Percentiles rank a stretch among this genome's conserved stretches.
These are phyloP conservation scores for Porphyrio hochstetteri DNA, from an alignment of 2,113 vertebrate species.

Conservation along the genomic window DNA sequence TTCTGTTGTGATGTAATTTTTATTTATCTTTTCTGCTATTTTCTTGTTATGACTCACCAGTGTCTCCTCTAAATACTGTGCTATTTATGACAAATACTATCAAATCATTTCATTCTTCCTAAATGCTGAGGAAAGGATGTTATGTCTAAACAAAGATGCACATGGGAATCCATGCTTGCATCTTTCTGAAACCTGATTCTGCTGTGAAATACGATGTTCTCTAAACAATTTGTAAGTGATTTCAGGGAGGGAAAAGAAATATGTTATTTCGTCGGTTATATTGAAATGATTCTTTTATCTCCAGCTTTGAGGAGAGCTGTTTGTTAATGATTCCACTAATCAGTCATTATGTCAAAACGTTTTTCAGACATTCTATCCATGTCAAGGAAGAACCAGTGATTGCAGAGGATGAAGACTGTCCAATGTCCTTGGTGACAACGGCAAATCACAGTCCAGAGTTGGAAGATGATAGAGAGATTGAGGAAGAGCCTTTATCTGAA, in stretches of 20 bases:
- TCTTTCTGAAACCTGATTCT: slow-evolving; percentile 36
- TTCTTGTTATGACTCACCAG: not conserved
- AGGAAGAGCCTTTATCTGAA: slow-evolving; percentile 99
- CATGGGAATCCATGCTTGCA: slow-evolving; percentile 58
- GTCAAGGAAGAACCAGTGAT: slow-evolving; percentile 98
- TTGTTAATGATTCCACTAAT: not conserved
- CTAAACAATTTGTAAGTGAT: slow-evolving; percentile 21
- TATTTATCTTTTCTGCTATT: slow-evolving; percentile 35
- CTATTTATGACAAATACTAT: slow-evolving; percentile 70
- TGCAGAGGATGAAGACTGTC: slow-evolving; percentile 98
- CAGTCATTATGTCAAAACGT: slow-evolving; percentile 9
- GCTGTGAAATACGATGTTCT: slow-evolving; percentile 21
- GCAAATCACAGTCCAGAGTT: slow-evolving; percentile 99
- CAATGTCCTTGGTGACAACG: slow-evolving; percentile 98
- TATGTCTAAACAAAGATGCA: slow-evolving; percentile 68
- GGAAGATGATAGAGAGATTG: slow-evolving; percentile 97
- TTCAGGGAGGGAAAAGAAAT: slow-evolving; percentile 5
- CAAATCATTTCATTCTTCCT: slow-evolving; percentile 67
- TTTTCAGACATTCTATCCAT: slow-evolving; percentile 90
- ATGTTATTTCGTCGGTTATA: not conserved
- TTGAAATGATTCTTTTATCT: slow-evolving; percentile 9
- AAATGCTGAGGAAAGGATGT: slow-evolving; percentile 52
- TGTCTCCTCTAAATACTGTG: slow-evolving; percentile 38
- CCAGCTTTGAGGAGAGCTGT: not conserved
- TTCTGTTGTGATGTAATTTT: not conserved